A percentile compares a stretch with the other conserved stretches of the same genome.
phyloP scores from a whole-genome alignment of 2,113 vertebrate species.

The Balaeniceps rex region DNA sequence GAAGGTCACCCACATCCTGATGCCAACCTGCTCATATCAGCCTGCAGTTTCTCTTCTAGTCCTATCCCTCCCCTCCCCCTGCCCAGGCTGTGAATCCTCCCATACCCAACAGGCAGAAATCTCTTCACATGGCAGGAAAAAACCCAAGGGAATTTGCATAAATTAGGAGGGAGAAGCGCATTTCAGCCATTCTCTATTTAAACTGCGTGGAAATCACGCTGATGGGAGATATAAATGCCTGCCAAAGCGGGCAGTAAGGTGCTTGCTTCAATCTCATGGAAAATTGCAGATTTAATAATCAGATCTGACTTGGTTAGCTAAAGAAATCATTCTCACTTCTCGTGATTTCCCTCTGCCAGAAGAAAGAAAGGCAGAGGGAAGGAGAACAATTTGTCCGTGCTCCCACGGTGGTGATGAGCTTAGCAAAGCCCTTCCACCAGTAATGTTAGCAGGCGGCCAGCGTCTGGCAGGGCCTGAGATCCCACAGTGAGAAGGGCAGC shows the following conservation, averaged over 20 bases:
- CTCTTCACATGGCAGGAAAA: neutral
- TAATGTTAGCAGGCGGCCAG: neutral
- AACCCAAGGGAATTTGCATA: conserved; percentile 50
- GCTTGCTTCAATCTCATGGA: neutral
- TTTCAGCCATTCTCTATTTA: conserved; percentile 24
- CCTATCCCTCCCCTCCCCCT: neutral
- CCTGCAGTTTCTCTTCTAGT: neutral
- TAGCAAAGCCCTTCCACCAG: neutral
- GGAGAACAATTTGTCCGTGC: neutral
- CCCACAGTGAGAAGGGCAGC: neutral
- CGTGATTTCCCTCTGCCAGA: neutral
- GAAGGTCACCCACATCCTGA: neutral
- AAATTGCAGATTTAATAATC: conserved; percentile 26
- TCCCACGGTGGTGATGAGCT: neutral
- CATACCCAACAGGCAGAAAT: neutral
- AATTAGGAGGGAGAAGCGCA: neutral
- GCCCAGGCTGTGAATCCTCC: neutral
- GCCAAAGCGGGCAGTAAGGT: neutral
- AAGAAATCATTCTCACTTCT: neutral
- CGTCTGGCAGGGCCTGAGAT: neutral
- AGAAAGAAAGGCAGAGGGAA: neutral
- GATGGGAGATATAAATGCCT: neutral
- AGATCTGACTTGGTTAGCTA: conserved; percentile 5
- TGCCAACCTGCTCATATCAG: neutral
- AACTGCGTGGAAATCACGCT: neutral